Evolutionary conservation across 2,797 vertebrate genomes (phyloP).

Genomic region (Hippopotamyrus pictus): DNA sequence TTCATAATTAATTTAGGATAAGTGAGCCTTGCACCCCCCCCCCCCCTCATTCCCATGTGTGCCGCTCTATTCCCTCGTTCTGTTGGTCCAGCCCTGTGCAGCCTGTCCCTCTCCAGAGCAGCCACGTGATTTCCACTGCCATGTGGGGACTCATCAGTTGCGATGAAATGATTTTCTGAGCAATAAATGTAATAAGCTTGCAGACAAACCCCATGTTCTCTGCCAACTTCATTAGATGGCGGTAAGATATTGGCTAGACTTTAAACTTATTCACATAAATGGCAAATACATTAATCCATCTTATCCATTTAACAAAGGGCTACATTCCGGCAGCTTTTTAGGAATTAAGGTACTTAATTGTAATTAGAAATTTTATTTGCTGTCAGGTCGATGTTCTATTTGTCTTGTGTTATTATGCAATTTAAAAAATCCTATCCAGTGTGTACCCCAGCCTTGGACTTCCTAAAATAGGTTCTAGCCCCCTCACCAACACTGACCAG

Average conservation of each 20-base stretch:
- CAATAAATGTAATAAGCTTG: neutral
- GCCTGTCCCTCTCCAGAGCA: neutral
- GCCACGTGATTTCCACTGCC: neutral
- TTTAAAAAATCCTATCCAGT: neutral
- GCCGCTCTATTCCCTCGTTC: neutral
- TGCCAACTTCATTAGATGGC: neutral
- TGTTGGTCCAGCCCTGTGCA: neutral
- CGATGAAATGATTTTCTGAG: neutral
- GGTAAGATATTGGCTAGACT: neutral
- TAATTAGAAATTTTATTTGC: neutral
- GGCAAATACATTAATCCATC: neutral
- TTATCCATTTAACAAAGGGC: neutral
- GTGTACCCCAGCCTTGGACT: neutral
- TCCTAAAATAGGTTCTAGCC: neutral
- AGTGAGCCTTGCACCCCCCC: neutral
- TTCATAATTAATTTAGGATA: conserved; percentile 6
- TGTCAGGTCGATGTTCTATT: neutral
- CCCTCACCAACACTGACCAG: neutral
- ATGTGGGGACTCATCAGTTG: neutral
- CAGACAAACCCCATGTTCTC: neutral
- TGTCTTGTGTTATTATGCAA: neutral
- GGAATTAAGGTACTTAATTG: neutral
- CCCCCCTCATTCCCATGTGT: neutral
- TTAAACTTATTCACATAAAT: neutral
- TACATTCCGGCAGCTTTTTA: neutral